Evolutionary conservation across 2,113 vertebrate species (phyloP).

Genomic region (Dendropsophus ebraccatus): DNA sequence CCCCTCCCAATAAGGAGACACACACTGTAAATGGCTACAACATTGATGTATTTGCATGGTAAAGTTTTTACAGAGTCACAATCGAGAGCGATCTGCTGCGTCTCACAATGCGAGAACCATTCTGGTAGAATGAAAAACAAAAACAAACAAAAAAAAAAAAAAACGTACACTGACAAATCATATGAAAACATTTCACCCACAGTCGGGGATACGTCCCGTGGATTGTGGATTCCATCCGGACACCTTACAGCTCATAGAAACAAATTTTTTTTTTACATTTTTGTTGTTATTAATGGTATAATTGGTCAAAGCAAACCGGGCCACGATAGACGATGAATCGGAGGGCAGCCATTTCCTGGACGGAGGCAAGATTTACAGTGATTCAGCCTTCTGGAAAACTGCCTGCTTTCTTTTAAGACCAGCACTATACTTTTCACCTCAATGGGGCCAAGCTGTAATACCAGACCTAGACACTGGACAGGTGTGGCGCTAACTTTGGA

Average conservation of each 20-base stretch:
- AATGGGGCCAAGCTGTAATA: too few species aligned
- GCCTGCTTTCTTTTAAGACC: too few species aligned
- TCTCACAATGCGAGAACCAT: neutral
- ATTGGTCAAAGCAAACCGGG: neutral
- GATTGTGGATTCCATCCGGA: neutral
- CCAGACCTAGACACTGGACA: too few species aligned
- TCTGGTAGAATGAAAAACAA: neutral
- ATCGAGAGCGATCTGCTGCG: slow-evolving; percentile 13
- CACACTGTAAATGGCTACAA: slow-evolving; percentile 40
- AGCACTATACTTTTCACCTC: too few species aligned
- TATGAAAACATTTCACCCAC: slow-evolving; percentile 31
- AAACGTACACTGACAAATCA: slow-evolving; percentile 34
- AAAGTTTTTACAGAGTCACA: slow-evolving; percentile 51
- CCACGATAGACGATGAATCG: neutral
- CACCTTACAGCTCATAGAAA: neutral
- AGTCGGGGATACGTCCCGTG: neutral
- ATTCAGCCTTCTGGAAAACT: too few species aligned
- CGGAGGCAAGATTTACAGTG: neutral
- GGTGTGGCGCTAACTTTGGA: too few species aligned
- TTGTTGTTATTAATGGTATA: neutral
- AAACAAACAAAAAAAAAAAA: too few species aligned
- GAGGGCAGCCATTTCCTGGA: neutral
- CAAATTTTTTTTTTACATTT: neutral
- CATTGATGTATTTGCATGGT: slow-evolving; percentile 45
- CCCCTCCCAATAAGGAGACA: neutral